A percentile compares a stretch with the other conserved stretches of the same genome.
These are phyloP conservation scores for Macrotrachela quadricornifera DNA, from an alignment of 1,140 invertebrate species.

Conservation along the genomic window DNA sequence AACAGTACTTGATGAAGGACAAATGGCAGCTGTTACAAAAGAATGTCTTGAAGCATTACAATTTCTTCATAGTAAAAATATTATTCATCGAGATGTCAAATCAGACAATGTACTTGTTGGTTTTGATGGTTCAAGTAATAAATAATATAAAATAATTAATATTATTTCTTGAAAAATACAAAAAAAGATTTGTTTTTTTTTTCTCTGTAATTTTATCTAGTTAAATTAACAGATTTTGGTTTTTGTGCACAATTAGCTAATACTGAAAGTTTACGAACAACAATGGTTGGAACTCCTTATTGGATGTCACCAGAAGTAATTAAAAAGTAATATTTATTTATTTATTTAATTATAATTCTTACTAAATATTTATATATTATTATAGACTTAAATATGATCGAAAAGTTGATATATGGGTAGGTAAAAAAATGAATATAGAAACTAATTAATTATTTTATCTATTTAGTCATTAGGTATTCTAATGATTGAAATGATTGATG, in stretches of 20 bases:
- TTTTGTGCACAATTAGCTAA: conserved; percentile 29
- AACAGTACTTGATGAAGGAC: conserved; percentile 34
- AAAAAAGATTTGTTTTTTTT: too few relatives aligned
- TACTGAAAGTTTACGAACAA: conserved; percentile 22
- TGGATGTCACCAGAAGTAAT: conserved; percentile 28
- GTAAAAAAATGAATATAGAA: too few relatives aligned
- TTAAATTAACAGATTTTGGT: conserved; percentile 32
- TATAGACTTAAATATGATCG: conserved; percentile 24
- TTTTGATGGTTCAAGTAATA: conserved; percentile 12
- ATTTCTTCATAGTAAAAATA: conserved; percentile 10
- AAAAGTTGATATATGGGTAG: conserved; percentile 27
- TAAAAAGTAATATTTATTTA: conserved; percentile 9
- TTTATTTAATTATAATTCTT: background rate
- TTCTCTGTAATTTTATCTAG: too few relatives aligned
- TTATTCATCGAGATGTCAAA: conserved; percentile 23
- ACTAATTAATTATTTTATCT: background rate
- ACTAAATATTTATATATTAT: background rate
- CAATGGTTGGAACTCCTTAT: conserved; percentile 31
- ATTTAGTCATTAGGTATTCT: conserved; percentile 31
- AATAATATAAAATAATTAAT: too few relatives aligned
- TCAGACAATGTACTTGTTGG: conserved; percentile 32
- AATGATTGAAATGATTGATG: conserved; percentile 32
- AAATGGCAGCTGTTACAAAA: conserved; percentile 22
- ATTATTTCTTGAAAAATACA: too few relatives aligned
- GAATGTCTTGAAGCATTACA: conserved; percentile 62